Evolutionary conservation across 2,797 vertebrate species (phyloP).

Genomic region (Cichlasoma orientale): DNA sequence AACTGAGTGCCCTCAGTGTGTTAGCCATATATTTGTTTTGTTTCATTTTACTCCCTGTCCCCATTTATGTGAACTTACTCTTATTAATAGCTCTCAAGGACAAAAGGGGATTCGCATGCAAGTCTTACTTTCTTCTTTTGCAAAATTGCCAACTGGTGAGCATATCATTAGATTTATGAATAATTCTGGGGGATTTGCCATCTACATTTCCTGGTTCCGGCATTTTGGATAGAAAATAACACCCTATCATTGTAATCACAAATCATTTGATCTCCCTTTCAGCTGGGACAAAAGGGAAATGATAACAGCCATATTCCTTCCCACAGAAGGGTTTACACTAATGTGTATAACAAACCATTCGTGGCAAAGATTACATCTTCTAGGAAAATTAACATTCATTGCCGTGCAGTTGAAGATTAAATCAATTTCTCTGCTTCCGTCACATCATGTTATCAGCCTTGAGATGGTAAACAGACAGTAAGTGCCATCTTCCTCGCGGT

Average conservation of each 20-base stretch:
- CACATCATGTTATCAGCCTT: constrained; percentile 73
- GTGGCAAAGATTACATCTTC: constrained; percentile 73
- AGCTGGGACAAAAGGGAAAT: constrained; percentile 73
- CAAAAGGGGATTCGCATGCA: constrained; percentile 65
- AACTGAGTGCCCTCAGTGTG: constrained; percentile 47
- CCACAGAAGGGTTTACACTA: constrained; percentile 66
- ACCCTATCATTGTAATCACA: constrained; percentile 68
- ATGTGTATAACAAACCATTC: constrained; percentile 69
- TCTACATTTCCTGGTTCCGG: constrained; percentile 72
- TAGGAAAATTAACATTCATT: constrained; percentile 78
- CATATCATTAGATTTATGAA: constrained; percentile 78
- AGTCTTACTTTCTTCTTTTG: constrained; percentile 67
- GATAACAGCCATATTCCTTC: constrained; percentile 57
- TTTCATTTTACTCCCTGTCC: constrained; percentile 60
- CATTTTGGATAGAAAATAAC: constrained; percentile 62
- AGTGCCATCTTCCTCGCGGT: constrained; percentile 69
- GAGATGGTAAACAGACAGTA: constrained; percentile 74
- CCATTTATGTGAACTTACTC: constrained; percentile 69
- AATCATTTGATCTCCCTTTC: constrained; percentile 76
- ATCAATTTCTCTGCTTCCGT: constrained; percentile 78
- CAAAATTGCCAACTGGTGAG: constrained; percentile 68
- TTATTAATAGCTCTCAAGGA: constrained; percentile 81
- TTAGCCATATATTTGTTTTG: constrained; percentile 77
- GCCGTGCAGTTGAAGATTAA: constrained; percentile 69
- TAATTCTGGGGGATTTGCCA: constrained; percentile 74